Conservation (phyloP, 2,797 vertebrate genomes). For the Pseudochirops corinnae region DNA sequence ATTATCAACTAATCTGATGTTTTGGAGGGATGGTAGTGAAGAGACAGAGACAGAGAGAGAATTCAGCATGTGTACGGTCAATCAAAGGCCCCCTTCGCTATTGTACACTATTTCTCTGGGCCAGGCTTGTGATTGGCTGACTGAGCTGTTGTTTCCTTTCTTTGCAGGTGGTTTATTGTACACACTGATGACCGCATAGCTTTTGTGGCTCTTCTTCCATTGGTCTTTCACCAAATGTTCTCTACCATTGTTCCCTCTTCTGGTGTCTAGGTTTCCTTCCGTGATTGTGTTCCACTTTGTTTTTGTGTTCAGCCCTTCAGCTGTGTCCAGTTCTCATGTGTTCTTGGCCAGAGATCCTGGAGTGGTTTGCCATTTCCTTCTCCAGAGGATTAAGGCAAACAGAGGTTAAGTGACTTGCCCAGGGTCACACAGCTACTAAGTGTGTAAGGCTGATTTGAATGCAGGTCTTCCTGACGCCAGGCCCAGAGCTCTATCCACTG, state of each 20-base stretch:
- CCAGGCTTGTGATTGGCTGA: not conserved
- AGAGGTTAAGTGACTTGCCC: no score
- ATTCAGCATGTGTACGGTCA: not conserved
- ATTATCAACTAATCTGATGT: not conserved
- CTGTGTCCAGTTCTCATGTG: not conserved
- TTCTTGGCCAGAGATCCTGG: no score
- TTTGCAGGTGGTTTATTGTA: not conserved
- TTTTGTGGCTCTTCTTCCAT: not conserved
- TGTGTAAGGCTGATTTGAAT: no score
- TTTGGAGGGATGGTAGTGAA: not conserved
- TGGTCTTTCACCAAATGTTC: not conserved
- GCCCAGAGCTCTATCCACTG: no score
- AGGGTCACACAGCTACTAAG: no score
- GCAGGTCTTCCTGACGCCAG: no score
- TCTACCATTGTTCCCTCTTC: not conserved
- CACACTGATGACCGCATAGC: not conserved
- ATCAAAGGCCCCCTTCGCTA: not conserved
- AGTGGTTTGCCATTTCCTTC: no score
- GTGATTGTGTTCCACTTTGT: not conserved
- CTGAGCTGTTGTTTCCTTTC: not conserved
- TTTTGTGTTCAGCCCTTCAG: no score
- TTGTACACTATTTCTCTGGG: not conserved
- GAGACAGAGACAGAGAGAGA: not conserved
- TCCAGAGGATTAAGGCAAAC: no score
- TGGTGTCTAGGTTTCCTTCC: not conserved